Evolutionary conservation across 2,888 invertebrate genomes (phyloP), one percentile per base, ranked within the genome.

Genomic region (Agonopterix subpropinquella): DNA sequence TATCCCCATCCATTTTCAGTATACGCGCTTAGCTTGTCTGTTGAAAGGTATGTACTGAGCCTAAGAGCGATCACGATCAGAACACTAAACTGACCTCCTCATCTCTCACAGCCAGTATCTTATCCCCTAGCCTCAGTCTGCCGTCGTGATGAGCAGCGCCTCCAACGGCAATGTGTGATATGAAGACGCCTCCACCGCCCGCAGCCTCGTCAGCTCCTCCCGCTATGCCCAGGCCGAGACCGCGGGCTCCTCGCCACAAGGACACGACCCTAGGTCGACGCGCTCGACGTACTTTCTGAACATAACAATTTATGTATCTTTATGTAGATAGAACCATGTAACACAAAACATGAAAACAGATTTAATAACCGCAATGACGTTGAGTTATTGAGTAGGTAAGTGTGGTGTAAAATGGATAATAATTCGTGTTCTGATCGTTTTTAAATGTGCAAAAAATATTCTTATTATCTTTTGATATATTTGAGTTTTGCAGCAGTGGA

Each of bases 141-240:
- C 88, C 85, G 45, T 87, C 87, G 51, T 84, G 79, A 51, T 86
- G 85, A 1, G 89, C 89, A 0, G 89, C 89, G 0, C 89, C 89
- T 28, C 88, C 89, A 10, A 78, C 80, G 7, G 89, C 86, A 51
- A 89, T 87, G 61, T 89, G 89, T 36, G 89, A 89, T 49, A 89
- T 80, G 53, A 89, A 89, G 47, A 89, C 81, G 41, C 88, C 87
- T 9, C 77, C 86, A n/a, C 88, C 88, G 0, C 86, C 87, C 11
- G 85, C 82, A 10, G 80, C 86, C 44, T 89, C 87, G 53, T 89
- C 89, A 41, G 86, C 79, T 47, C 89, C 89, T 2, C 89, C 89
- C 1, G 89, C 89, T 49, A 89, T 84, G 1, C 89, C 89, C 1
- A 89, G 68, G 0, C 89, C 89, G 1, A 89, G 61, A 0, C 89